Evolutionary conservation across 2,888 invertebrate species (phyloP).

Genomic region (Strigamia maritima): DNA sequence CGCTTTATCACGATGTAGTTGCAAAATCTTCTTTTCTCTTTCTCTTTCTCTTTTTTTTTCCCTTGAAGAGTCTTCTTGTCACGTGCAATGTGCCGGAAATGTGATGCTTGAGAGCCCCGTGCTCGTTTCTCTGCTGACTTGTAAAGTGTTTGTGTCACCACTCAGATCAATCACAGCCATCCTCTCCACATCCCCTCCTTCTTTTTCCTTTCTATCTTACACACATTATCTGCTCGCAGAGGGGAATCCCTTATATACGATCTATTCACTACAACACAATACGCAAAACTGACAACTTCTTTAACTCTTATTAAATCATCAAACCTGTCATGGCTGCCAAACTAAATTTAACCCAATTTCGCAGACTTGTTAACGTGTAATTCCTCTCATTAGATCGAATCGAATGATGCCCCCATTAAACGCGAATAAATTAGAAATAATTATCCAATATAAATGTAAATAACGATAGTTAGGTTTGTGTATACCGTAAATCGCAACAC

Average conservation of each 20-base stretch:
- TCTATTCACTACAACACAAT: neutral
- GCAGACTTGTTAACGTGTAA: too few relatives aligned
- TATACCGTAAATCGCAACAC: neutral
- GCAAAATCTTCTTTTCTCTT: neutral
- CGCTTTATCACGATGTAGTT: slow-evolving; percentile 12
- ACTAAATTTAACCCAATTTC: too few relatives aligned
- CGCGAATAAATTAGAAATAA: too few relatives aligned
- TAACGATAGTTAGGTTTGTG: neutral
- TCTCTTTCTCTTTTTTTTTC: neutral
- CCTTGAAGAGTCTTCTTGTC: slow-evolving; percentile 14
- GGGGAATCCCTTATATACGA: neutral
- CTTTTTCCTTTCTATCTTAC: slow-evolving; percentile 28
- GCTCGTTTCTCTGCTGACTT: slow-evolving; percentile 34
- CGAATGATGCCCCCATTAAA: too few relatives aligned
- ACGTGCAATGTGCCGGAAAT: slow-evolving; percentile 32
- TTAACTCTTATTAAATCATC: slow-evolving; percentile 22
- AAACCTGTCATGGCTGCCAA: neutral
- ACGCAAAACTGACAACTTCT: neutral
- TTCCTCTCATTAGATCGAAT: too few relatives aligned
- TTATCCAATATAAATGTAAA: neutral
- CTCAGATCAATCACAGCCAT: slow-evolving; percentile 32
- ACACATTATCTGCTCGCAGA: slow-evolving; percentile 22
- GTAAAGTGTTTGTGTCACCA: slow-evolving; percentile 34
- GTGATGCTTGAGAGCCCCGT: slow-evolving; percentile 32
- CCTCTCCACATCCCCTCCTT: slow-evolving; percentile 28